These are phyloP conservation scores for Discoglossus pictus DNA, from an alignment of 2,797 vertebrate species.

Conservation along the genomic window DNA sequence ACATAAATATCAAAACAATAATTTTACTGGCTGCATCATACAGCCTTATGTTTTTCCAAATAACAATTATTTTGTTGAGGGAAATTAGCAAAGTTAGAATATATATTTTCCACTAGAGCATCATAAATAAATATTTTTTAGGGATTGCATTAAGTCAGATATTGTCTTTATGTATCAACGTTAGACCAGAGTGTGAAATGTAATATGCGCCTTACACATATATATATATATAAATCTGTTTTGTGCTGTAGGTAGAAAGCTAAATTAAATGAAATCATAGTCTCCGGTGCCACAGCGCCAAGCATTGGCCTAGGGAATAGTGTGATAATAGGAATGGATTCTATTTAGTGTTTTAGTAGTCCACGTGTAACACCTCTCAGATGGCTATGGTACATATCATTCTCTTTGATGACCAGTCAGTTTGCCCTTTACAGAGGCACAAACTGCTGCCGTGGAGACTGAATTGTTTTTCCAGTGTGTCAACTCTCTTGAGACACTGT, in stretches of 20 bases:
- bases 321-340: slow-evolving; percentile 14
- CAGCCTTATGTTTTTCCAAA: too few relatives aligned
- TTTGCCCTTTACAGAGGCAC: slow-evolving; percentile 27
- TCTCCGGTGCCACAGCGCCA: background rate
- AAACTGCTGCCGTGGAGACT: slow-evolving; percentile 13
- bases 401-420: slow-evolving; percentile 8
- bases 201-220: background rate
- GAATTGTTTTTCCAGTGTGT: slow-evolving; percentile 19
- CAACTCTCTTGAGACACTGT: slow-evolving; percentile 10
- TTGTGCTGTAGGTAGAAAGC: background rate
- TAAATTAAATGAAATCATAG: slow-evolving; percentile 24
- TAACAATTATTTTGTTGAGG: too few relatives aligned
- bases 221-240: slow-evolving; percentile 1
- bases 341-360: slow-evolving; percentile 29
- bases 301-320: slow-evolving; percentile 24
- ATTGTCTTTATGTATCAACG: background rate
- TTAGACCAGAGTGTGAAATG: slow-evolving; percentile 6
- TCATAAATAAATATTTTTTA: too few relatives aligned
- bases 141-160: background rate
- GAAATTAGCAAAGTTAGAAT: too few relatives aligned
- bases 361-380: slow-evolving; percentile 33
- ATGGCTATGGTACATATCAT: background rate
- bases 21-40: too few relatives aligned
- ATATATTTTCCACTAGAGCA: too few relatives aligned
- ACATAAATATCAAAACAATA: too few relatives aligned